A percentile compares a stretch with the other conserved stretches of the same genome.
Evolutionary conservation across 2,888 invertebrate species (phyloP).

Genomic region (Megaustenia siamemsis): DNA sequence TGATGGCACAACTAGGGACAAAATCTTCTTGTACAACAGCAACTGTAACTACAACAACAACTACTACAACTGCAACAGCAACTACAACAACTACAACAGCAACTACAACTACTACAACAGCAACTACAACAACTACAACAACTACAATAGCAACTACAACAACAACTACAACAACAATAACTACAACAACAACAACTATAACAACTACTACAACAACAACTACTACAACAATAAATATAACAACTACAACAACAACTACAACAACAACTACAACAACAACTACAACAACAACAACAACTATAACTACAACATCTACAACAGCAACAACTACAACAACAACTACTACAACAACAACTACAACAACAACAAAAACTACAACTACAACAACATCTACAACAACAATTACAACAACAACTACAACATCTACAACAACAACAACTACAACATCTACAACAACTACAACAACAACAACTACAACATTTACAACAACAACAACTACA

Average conservation of each 20-base stretch:
- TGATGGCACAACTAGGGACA: too few species aligned
- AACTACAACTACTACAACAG: too few species aligned
- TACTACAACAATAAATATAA: not conserved
- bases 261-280: not conserved
- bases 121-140: too few species aligned
- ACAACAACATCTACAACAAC: constrained; percentile 19
- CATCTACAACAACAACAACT: constrained; percentile 33
- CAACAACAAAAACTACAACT: not conserved
- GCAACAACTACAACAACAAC: constrained; percentile 21
- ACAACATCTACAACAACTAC: constrained; percentile 26
- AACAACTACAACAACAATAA: too few species aligned
- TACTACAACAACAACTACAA: not conserved
- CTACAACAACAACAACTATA: too few species aligned
- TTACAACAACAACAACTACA: constrained; percentile 18
- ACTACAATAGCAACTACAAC: too few species aligned
- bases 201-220: not conserved
- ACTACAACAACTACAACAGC: too few species aligned
- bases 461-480: constrained; percentile 22
- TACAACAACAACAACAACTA: not conserved
- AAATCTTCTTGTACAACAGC: too few species aligned
- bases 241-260: too few species aligned
- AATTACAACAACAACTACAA: constrained; percentile 30
- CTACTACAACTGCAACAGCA: too few species aligned
- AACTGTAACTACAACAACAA: too few species aligned
- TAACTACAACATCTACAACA: constrained; percentile 21